A percentile compares a stretch with the other conserved stretches of the same genome.
Evolutionary conservation across 2,888 invertebrate genomes (phyloP).

Genomic region (Hydropsyche betteni): DNA sequence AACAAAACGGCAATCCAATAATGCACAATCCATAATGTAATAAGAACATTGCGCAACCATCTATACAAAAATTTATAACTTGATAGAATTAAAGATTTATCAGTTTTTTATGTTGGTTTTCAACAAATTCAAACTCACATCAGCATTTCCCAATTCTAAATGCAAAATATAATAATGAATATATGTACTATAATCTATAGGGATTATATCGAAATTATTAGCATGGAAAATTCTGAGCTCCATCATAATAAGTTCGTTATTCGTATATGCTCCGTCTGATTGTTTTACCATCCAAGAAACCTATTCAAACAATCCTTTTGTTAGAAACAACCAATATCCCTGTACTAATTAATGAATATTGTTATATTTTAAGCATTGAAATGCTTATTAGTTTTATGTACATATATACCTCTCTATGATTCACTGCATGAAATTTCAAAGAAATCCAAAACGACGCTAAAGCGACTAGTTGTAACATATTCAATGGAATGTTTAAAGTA

Average conservation of each 20-base stretch:
- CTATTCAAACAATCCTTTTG: conserved; percentile 26
- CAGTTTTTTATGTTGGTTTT: background rate
- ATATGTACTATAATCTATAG: conserved; percentile 43
- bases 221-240: conserved; percentile 44
- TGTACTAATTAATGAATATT: too few relatives aligned
- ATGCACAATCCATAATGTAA: conserved; percentile 48
- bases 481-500: conserved; percentile 41
- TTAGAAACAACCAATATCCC: background rate
- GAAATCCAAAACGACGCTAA: conserved; percentile 50
- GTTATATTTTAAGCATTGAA: background rate
- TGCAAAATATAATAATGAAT: conserved; percentile 48
- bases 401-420: conserved; percentile 42
- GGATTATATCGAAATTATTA: conserved; percentile 45
- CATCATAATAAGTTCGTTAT: conserved; percentile 43
- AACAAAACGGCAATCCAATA: conserved; percentile 47
- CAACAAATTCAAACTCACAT: conserved; percentile 35
- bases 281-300: conserved; percentile 49
- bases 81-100: background rate
- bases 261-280: conserved; percentile 46
- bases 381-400: background rate
- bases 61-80: conserved; percentile 35
- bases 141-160: conserved; percentile 43
- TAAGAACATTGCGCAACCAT: conserved; percentile 47
- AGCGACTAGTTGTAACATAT: conserved; percentile 47
- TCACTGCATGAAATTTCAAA: conserved; percentile 46